Percentiles rank a stretch among this genome's conserved stretches.
Conservation (phyloP, 1,140 invertebrate genomes). For the Whitmania pigra region DNA sequence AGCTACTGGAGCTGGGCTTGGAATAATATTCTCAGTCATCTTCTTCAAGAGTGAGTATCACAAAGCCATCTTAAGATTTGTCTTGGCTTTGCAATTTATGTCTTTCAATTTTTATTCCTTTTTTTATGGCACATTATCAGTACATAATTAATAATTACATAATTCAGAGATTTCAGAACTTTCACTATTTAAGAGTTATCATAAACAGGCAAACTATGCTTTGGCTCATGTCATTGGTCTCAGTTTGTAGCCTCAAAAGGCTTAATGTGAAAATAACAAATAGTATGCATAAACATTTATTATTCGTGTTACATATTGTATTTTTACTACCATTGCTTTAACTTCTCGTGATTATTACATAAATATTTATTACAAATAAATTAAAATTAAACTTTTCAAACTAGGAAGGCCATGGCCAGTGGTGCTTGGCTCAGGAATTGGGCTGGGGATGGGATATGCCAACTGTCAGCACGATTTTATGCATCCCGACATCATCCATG, state of each 20-base stretch:
- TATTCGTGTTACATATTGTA: background rate
- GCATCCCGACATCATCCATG: constrained; percentile 12
- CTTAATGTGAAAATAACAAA: background rate
- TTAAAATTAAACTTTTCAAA: constrained; percentile 4
- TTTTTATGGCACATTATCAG: background rate
- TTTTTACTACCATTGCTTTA: background rate
- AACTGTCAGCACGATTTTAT: constrained; percentile 47
- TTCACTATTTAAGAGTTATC: too few species aligned
- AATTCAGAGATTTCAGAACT: too few species aligned
- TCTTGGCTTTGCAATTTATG: background rate
- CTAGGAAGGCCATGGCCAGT: constrained; percentile 38
- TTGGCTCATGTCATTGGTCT: too few species aligned
- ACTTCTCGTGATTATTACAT: background rate
- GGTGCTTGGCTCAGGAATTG: constrained; percentile 38
- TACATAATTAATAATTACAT: too few species aligned
- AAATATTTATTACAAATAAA: constrained; percentile 2
- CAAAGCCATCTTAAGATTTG: constrained; percentile 7
- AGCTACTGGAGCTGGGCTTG: constrained; percentile 44
- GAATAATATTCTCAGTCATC: constrained; percentile 43
- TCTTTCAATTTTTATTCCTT: background rate
- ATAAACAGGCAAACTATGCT: too few species aligned
- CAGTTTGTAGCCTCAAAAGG: background rate
- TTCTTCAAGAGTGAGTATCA: constrained; percentile 42
- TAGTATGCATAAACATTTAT: background rate
- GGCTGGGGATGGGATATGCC: constrained; percentile 45